phyloP scores from a whole-genome alignment of 2,113 vertebrate genomes.

The Eira barbara region DNA sequence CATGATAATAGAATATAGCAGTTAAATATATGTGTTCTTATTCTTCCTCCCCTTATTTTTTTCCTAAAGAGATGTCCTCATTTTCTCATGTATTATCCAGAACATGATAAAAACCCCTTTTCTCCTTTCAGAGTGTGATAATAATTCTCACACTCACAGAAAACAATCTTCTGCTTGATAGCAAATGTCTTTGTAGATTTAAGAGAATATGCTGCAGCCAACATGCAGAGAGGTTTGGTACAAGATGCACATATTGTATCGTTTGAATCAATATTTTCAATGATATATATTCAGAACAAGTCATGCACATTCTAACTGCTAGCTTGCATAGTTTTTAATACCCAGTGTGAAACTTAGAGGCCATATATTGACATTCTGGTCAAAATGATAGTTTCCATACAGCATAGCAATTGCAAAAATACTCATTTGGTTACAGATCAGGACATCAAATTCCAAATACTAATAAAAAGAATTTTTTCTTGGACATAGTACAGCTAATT shows the following conservation, averaged over 20 bases:
- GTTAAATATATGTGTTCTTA: not conserved
- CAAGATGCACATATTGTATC: not conserved
- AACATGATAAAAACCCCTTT: not conserved
- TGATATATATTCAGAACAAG: not conserved
- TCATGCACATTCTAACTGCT: not conserved
- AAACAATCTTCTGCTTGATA: not conserved
- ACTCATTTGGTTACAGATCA: not conserved
- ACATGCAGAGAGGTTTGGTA: not conserved
- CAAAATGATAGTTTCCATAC: not conserved
- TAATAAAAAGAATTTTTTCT: slow-evolving; percentile 1
- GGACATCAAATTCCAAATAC: slow-evolving; percentile 50
- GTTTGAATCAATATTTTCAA: slow-evolving; percentile 60
- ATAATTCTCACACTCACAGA: not conserved
- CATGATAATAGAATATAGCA: not conserved
- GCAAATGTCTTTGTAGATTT: slow-evolving; percentile 1
- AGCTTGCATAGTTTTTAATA: slow-evolving; percentile 41
- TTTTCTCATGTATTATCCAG: slow-evolving; percentile 13
- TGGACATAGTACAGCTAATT: not conserved
- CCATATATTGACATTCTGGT: not conserved
- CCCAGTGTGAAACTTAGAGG: not conserved
- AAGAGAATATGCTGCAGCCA: not conserved
- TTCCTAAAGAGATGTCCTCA: not conserved
- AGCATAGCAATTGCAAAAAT: not conserved
- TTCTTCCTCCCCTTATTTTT: not conserved
- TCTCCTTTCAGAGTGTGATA: not conserved